Conservation (phyloP, 1,140 invertebrate species). For the Pseudomyrmex pallidus region DNA sequence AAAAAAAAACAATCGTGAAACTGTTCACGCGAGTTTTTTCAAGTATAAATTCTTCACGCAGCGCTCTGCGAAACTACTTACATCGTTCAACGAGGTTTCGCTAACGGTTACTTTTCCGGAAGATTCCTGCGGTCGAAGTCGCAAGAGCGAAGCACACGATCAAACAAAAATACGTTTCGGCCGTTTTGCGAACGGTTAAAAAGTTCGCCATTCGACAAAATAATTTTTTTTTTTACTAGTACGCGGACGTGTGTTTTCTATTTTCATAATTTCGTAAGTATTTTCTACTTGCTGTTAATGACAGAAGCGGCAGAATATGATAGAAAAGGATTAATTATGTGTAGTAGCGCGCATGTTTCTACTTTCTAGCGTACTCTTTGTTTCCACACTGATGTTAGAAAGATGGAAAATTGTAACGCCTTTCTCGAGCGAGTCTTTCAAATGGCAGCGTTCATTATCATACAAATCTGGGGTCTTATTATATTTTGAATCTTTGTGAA, state of each 20-base stretch:
- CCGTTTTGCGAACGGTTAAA: not conserved
- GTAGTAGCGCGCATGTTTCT: constrained; percentile 28
- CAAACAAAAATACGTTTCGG: constrained; percentile 44
- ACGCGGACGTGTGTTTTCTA: not conserved
- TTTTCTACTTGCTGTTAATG: not conserved
- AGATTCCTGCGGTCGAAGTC: constrained; percentile 39
- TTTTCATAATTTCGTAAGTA: not conserved
- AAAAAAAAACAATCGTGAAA: not conserved
- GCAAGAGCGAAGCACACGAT: constrained; percentile 27
- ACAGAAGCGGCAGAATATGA: not conserved
- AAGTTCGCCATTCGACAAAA: not conserved
- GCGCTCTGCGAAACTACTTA: not conserved
- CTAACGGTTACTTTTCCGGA: constrained; percentile 57
- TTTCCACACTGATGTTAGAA: constrained; percentile 36
- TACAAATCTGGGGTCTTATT: constrained; percentile 1
- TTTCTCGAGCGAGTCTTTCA: constrained; percentile 28
- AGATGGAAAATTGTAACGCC: constrained; percentile 24
- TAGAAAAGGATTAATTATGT: constrained; percentile 43
- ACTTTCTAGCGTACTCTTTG: constrained; percentile 50
- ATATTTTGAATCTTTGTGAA: not conserved
- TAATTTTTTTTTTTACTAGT: constrained; percentile 7
- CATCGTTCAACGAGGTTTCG: constrained; percentile 12
- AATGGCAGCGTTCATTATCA: not conserved
- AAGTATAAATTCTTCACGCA: not conserved
- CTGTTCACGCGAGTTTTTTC: not conserved